Evolutionary conservation across 2,113 vertebrate species (phyloP), one percentile per base, ranked within the genome.

Genomic region (Oreotragus oreotragus): DNA sequence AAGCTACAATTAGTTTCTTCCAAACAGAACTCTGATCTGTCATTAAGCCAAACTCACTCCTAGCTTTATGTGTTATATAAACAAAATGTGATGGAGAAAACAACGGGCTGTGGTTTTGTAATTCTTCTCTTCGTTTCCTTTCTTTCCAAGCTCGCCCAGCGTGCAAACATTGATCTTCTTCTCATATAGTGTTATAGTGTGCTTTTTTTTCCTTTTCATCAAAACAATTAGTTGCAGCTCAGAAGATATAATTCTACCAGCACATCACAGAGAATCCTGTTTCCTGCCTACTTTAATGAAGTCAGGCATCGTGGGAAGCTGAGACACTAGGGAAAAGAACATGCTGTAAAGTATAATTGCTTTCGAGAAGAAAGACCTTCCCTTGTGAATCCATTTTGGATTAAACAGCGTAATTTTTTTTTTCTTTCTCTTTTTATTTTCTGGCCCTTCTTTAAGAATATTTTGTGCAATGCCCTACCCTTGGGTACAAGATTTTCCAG

Each of bases 321-420:
- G 93, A 98, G 96, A 98, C 93, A 97, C 96, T 91, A 87, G 84
- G 96, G 80, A 73, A 98, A 98, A 92, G 36, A 96, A 98, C 66
- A 95, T 15, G 76, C 97, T 97, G 98, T 97, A 98, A 97, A 98
- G 86, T 80, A 94, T 95, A 97, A 98, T 96, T 98, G 91, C 95
- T 94, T 98, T 98, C 15, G 51, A 93, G 39, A 98, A 92, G 87
- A 98, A 96, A 98, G 93, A 43, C 39, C 64, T 97, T 96, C 55
- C 64, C 80, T 39, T 85, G 84, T 91, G 96, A 98, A 96, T 98
- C 95, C 47, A 97, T 89, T 97, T 97, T 98, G 89, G 49, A 93
- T 97, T 98, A 98, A 98, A 97, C 92, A 81, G 45, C 49, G 43
- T 0, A 77, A 27, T 94, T 94, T 93, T 86, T 83, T 45, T 81